Conservation (phyloP, 1,140 invertebrate species). For the Cepaea nemoralis region DNA sequence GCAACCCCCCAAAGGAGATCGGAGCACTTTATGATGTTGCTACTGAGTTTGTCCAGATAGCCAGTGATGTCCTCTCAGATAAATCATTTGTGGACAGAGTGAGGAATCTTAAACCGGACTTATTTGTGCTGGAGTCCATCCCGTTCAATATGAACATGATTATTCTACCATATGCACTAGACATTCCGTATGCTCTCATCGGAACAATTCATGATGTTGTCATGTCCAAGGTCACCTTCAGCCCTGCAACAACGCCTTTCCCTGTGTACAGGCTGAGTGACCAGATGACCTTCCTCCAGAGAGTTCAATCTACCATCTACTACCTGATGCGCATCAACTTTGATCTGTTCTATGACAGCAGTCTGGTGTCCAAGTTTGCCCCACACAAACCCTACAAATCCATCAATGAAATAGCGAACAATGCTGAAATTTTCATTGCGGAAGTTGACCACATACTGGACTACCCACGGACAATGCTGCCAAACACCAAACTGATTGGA, state of each 20-base stretch:
- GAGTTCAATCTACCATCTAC: not conserved
- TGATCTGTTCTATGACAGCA: not conserved
- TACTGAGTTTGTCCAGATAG: not conserved
- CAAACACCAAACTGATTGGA: too few relatives aligned
- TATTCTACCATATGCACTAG: conserved; percentile 39
- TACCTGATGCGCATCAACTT: not conserved
- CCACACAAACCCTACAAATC: too few relatives aligned
- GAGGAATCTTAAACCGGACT: conserved; percentile 14
- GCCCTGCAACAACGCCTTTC: not conserved
- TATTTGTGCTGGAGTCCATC: conserved; percentile 37
- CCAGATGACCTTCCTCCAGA: conserved; percentile 33
- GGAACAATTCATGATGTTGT: conserved; percentile 15
- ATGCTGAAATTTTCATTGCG: too few relatives aligned
- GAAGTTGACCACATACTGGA: too few relatives aligned
- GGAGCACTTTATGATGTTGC: not conserved
- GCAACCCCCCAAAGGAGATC: not conserved
- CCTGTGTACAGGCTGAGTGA: not conserved
- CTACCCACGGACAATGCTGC: too few relatives aligned
- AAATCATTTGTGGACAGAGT: not conserved
- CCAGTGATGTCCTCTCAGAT: conserved; percentile 7
- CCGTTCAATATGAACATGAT: conserved; percentile 19
- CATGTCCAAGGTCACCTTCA: conserved; percentile 12
- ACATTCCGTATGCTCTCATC: conserved; percentile 40
- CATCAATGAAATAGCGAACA: too few relatives aligned
- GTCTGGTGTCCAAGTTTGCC: too few relatives aligned